Percentiles rank a stretch among this genome's conserved stretches.
These are phyloP conservation scores for Torymus tubicola DNA, from an alignment of 2,888 invertebrate species.

Conservation along the genomic window DNA sequence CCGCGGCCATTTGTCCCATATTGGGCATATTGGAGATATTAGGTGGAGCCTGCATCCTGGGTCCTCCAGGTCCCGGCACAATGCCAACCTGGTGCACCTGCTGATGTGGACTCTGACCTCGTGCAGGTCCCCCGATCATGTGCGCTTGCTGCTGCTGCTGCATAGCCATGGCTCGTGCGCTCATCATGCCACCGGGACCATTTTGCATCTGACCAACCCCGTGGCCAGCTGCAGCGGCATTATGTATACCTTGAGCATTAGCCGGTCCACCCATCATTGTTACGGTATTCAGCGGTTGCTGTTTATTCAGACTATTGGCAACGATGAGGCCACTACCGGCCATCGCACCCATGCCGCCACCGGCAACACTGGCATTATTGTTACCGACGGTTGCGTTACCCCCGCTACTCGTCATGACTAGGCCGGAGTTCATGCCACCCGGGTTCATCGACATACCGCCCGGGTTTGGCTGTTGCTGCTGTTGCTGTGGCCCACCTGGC, in stretches of 20 bases:
- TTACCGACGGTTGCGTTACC: constrained; percentile 74
- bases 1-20: constrained; percentile 74
- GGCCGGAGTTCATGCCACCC: constrained; percentile 78
- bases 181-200: constrained; percentile 84
- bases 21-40: constrained; percentile 77
- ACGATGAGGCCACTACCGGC: constrained; percentile 86
- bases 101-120: constrained; percentile 76
- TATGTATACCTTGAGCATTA: constrained; percentile 76
- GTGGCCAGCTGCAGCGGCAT: constrained; percentile 71
- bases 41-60: constrained; percentile 81
- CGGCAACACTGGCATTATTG: constrained; percentile 61
- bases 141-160: constrained; percentile 75
- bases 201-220: constrained; percentile 81
- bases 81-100: constrained; percentile 76
- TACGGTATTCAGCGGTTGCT: constrained; percentile 79
- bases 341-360: constrained; percentile 79
- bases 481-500: constrained; percentile 46
- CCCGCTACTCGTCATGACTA: constrained; percentile 89
- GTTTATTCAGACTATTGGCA: constrained; percentile 85
- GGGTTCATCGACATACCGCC: constrained; percentile 73
- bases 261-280: constrained; percentile 79
- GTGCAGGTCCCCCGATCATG: constrained; percentile 71
- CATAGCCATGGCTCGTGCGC: constrained; percentile 76
- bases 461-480: constrained; percentile 77
- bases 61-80: constrained; percentile 79